Conservation (phyloP, 2,888 invertebrate species). For the Acleris cristana region DNA sequence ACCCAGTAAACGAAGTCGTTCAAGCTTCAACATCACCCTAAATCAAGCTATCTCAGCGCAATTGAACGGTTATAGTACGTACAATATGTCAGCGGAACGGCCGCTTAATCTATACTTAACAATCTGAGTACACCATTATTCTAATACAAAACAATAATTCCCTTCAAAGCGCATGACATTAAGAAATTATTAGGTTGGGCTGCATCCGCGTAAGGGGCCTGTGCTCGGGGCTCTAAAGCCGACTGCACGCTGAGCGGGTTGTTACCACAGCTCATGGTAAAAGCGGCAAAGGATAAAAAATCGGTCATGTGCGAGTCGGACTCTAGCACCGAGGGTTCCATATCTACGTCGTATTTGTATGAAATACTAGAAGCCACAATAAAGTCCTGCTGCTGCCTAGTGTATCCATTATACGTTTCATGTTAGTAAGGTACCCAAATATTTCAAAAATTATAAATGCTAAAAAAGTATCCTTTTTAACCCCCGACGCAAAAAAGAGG, state of each 20-base stretch:
- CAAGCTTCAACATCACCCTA: conserved; percentile 5
- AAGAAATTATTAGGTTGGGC: conserved; percentile 82
- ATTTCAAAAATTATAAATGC: too few species aligned
- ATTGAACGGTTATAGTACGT: conserved; percentile 34
- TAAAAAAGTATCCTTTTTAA: too few species aligned
- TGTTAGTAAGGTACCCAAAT: too few species aligned
- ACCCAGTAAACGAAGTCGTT: background rate
- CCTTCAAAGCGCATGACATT: conserved; percentile 80
- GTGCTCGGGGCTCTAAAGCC: conserved; percentile 62
- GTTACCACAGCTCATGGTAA: too few species aligned
- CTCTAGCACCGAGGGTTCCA: too few species aligned
- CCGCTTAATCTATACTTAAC: conserved; percentile 65
- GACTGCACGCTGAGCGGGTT: conserved; percentile 35
- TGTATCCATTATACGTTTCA: too few species aligned
- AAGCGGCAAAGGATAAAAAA: too few species aligned
- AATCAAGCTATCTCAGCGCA: conserved; percentile 27
- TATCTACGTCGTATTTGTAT: too few species aligned
- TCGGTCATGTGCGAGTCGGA: too few species aligned
- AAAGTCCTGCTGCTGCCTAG: too few species aligned
- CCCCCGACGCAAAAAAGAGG: too few species aligned
- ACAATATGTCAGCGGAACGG: conserved; percentile 38
- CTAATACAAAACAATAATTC: conserved; percentile 82
- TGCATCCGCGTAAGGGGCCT: conserved; percentile 76
- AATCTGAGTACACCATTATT: conserved; percentile 75
- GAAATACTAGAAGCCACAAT: too few species aligned